Percentiles rank a stretch among this genome's conserved stretches.
Evolutionary conservation across 1,140 invertebrate genomes (phyloP).

Genomic region (Hyles vespertilio): DNA sequence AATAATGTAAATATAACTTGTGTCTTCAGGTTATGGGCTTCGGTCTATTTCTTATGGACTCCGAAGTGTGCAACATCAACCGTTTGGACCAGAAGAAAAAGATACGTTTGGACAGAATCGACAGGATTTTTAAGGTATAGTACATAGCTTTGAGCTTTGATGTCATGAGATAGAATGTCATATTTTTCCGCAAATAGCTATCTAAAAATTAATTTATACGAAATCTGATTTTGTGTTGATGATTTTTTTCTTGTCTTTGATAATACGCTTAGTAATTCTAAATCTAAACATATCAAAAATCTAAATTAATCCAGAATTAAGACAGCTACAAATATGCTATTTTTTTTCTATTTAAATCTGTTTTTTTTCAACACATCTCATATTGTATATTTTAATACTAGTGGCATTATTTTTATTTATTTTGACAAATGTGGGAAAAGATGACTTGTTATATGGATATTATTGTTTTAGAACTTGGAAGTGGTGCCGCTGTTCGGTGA

Average conservation of each 20-base stretch:
- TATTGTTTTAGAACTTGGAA: constrained; percentile 85
- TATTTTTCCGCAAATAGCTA: too few species aligned
- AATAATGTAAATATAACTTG: background rate
- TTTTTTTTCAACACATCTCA: too few species aligned
- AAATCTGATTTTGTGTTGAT: too few species aligned
- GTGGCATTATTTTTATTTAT: too few species aligned
- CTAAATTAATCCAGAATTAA: background rate
- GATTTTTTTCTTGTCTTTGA: too few species aligned
- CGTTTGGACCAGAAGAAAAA: constrained; percentile 98
- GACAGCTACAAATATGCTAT: background rate
- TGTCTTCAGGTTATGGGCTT: constrained; percentile 92
- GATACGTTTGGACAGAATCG: constrained; percentile 95
- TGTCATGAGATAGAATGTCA: too few species aligned
- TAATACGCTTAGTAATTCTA: too few species aligned
- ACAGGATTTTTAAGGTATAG: constrained; percentile 95
- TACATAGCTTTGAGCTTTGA: background rate
- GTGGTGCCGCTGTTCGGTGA: constrained; percentile 99
- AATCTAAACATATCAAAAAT: too few species aligned
- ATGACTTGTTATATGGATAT: background rate
- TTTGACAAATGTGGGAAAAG: too few species aligned
- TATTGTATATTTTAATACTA: too few species aligned
- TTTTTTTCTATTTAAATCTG: too few species aligned
- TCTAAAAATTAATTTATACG: too few species aligned
- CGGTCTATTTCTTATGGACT: constrained; percentile 97
- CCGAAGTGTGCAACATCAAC: constrained; percentile 95